phyloP scores from a whole-genome alignment of 2,113 vertebrate genomes.

The Eptesicus fuscus region DNA sequence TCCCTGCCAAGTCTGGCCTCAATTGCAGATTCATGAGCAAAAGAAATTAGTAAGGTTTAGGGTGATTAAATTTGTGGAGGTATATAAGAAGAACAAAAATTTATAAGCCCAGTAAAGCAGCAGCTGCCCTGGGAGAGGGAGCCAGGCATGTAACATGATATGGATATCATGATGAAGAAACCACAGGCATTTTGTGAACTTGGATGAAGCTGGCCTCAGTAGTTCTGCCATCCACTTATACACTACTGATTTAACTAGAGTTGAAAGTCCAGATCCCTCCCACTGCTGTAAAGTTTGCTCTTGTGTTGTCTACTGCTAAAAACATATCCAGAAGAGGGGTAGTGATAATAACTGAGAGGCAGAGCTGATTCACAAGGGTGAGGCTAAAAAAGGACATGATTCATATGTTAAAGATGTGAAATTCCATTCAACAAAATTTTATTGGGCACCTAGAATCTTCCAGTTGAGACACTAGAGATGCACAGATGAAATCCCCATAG shows the following conservation, averaged over 20 bases:
- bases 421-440: slow-evolving; percentile 29
- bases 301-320: not conserved
- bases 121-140: not conserved
- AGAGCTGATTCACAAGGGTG: slow-evolving; percentile 57
- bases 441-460: not conserved
- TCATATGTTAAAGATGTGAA: slow-evolving; percentile 31
- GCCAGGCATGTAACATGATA: not conserved
- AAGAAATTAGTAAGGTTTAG: not conserved
- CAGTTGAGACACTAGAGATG: not conserved
- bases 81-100: not conserved
- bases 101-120: not conserved
- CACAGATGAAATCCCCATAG: not conserved
- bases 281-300: not conserved
- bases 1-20: not conserved
- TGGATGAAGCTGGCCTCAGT: not conserved
- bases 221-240: not conserved
- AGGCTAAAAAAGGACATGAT: slow-evolving; percentile 45
- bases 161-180: not conserved
- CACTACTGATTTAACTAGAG: not conserved
- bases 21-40: not conserved
- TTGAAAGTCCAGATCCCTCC: not conserved
- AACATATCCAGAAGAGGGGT: slow-evolving; percentile 2
- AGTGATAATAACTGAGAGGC: slow-evolving; percentile 14
- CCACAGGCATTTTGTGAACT: not conserved
- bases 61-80: not conserved